Evolutionary conservation across 1,140 invertebrate species (phyloP).

Genomic region (Dreissena polymorpha): DNA sequence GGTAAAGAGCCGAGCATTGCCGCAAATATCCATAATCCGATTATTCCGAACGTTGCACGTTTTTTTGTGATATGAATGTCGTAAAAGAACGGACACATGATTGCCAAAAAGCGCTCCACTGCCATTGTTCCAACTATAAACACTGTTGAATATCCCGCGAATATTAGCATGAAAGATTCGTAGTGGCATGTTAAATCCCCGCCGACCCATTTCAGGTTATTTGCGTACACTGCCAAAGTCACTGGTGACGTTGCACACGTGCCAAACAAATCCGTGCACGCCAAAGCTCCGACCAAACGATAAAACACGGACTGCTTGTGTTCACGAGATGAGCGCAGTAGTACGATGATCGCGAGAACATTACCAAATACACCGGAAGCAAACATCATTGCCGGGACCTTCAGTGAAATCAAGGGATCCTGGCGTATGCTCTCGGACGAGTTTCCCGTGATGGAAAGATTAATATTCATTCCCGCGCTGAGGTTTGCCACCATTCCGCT

Average conservation of each 20-base stretch:
- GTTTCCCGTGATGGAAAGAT: neutral
- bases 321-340: slow-evolving; percentile 63
- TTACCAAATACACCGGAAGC: slow-evolving; percentile 68
- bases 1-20: slow-evolving; percentile 74
- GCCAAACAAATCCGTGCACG: slow-evolving; percentile 70
- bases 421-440: neutral
- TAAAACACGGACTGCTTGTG: slow-evolving; percentile 68
- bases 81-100: slow-evolving; percentile 78
- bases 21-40: slow-evolving; percentile 69
- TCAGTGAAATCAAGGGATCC: slow-evolving; percentile 38
- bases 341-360: slow-evolving; percentile 62
- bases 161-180: slow-evolving; percentile 78
- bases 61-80: slow-evolving; percentile 70
- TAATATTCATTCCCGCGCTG: too few relatives aligned
- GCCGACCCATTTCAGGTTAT: slow-evolving; percentile 67
- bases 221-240: slow-evolving; percentile 69
- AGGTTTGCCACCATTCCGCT: too few relatives aligned
- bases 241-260: slow-evolving; percentile 70
- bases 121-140: slow-evolving; percentile 79
- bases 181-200: slow-evolving; percentile 74
- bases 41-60: slow-evolving; percentile 65
- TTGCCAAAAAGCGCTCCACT: slow-evolving; percentile 77
- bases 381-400: slow-evolving; percentile 63
- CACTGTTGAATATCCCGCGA: slow-evolving; percentile 77
- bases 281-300: slow-evolving; percentile 68